Base-by-base conservation (phyloP, 1,140 invertebrate species). In the Lordiphosa clarofinis region DNA sequence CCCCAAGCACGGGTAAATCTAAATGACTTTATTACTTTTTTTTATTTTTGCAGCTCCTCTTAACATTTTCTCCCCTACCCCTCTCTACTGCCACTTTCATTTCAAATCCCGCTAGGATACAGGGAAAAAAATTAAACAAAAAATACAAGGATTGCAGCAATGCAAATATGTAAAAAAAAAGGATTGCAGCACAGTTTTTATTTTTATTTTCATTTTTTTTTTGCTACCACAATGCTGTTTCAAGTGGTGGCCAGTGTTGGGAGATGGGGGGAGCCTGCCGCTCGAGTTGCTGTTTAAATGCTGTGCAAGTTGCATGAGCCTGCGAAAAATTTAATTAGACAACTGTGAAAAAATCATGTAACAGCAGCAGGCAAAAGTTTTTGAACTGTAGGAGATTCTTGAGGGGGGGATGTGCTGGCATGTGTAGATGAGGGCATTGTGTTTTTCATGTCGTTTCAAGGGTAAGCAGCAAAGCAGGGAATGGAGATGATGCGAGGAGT, bases 1-100 rank as follows among this genome's bases (percentile, higher is more conserved):
- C 73, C 79, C 78, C 79, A 73, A 84, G 79, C 79, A 38, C 38
- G 61, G 69, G 19, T 55, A 78, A 84, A 84, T 84, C 78, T 84
- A 86, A 84, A 84, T 84, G 78, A 84, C 78, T 82, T 82, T 78
- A 84, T 84, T 84, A 78, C 73, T 84, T 69, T 68, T 82, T 82
- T 81, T 48, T 49, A 21, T 31, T 57, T 42, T 24, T 46, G 33
- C 40, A 48, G 44, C 60, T 72, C 21, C 48, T 46, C 37, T 15
- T 24, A 21, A 53, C 31, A 37, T 42, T 53, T 42, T 53, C 35
- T 55, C 53, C n/a, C n/a, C n/a, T n/a, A n/a, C 3, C 15, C 62
- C 62, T 70, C 78, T 78, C 63, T 57, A 76, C 68, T 54, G 69
- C 68, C 62, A 84, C 78, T 84, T 84, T 84, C 78, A 84, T 84